Base-by-base conservation (phyloP, 2,113 vertebrate species). In the Daubentonia madagascariensis region DNA sequence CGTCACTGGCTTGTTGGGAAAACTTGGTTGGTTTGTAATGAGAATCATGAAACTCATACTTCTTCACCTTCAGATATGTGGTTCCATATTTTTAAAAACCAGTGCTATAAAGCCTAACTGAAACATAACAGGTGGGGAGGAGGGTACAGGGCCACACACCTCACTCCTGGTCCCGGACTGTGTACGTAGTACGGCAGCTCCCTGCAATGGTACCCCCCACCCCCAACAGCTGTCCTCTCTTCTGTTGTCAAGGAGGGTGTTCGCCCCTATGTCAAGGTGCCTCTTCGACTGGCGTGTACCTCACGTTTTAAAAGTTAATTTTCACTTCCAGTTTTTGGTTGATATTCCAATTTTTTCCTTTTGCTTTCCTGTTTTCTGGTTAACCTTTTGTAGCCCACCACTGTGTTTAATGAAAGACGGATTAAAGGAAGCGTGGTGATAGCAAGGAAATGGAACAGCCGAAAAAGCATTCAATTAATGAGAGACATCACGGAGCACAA, bases 361-460 rank as follows among this genome's bases (percentile, higher is more conserved):
- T 91, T 72, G 28, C 22, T 28, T 92, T 81, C 28, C 8, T 61
- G 65, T 88, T 86, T 73, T n/a, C n/a, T 48, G 12, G 35, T 92
- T 96, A 72, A 81, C 52, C 57, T 75, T 92, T 67, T 85, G 70
- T 90, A 92, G 70, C 50, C 50, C 89, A 67, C 5, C 4, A 35
- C 73, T 80, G 52, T 92, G 59, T 90, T 94, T 95, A 95, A 85
- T 85, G 68, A 96, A 96, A 78, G 91, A 68, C 88, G 70, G 70
- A 84, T 95, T 75, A 89, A 97, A 95, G 65, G 89, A 95, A 70
- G 23, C 25, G 0, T 35, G 25, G 12, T 54, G 89, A 88, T 91
- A 81, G 79, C 20, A 45, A 76, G 76, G 81, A 85, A 97, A 86
- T 92, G 43, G 93, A 84, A 88, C 65, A 70, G 59, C 70, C 80